A percentile compares a stretch with the other conserved stretches of the same genome.
These are phyloP conservation scores for Zaprionus kolodkinae DNA, from an alignment of 1,140 invertebrate genomes.

Conservation along the genomic window DNA sequence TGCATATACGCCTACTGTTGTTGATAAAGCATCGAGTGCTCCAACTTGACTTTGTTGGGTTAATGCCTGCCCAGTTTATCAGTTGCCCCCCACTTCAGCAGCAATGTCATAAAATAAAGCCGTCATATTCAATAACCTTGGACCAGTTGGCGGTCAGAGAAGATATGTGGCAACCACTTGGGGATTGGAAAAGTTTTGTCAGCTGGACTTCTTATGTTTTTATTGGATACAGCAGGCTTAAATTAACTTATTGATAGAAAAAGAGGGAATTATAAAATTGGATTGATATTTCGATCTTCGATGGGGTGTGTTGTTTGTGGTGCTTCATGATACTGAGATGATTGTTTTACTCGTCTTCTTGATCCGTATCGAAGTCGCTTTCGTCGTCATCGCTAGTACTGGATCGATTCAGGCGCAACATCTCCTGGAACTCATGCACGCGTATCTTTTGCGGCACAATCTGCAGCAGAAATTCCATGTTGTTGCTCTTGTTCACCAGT, in stretches of 20 bases:
- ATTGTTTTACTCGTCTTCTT: constrained; percentile 37
- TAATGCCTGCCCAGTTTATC: constrained; percentile 8
- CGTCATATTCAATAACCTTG: constrained; percentile 17
- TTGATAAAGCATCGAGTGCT: constrained; percentile 36
- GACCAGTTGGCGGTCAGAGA: constrained; percentile 21
- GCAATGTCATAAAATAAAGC: background rate
- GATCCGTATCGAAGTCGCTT: constrained; percentile 34
- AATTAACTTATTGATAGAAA: background rate
- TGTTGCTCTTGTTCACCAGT: constrained; percentile 69
- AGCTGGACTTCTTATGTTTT: background rate
- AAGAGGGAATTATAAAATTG: background rate
- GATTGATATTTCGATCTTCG: background rate
- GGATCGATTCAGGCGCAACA: constrained; percentile 65
- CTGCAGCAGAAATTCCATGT: constrained; percentile 77
- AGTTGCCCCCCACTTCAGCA: constrained; percentile 4
- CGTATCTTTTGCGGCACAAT: constrained; percentile 81
- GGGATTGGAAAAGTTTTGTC: background rate
- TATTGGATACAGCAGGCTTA: background rate
- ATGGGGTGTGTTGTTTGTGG: background rate
- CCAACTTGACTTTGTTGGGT: constrained; percentile 27
- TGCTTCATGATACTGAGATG: background rate
- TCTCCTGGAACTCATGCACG: constrained; percentile 75
- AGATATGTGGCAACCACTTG: background rate
- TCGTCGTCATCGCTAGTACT: constrained; percentile 55
- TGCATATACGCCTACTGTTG: background rate